These are phyloP conservation scores for Noctuana brunneofusca DNA, from an alignment of 2,888 invertebrate genomes.

Conservation along the genomic window DNA sequence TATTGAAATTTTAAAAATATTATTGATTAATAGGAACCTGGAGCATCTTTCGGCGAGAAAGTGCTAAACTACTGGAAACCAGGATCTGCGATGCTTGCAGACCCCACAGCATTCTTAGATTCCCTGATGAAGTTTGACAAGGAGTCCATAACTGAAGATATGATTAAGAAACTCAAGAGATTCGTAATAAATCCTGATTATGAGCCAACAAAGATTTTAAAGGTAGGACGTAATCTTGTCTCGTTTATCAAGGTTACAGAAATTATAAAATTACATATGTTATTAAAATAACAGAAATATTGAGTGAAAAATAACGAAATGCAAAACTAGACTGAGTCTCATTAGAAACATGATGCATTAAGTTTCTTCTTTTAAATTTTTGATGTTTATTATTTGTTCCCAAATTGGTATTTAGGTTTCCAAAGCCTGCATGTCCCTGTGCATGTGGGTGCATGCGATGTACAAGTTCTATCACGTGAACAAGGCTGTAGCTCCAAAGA, in stretches of 20 bases:
- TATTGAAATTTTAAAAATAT: background rate
- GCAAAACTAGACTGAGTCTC: background rate
- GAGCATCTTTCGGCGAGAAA: conserved; percentile 89
- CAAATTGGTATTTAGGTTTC: conserved; percentile 80
- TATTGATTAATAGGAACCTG: conserved; percentile 74
- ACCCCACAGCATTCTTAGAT: conserved; percentile 91
- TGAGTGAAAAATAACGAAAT: background rate
- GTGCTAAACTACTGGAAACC: conserved; percentile 95
- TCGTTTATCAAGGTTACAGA: too few relatives aligned
- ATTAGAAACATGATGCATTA: too few relatives aligned
- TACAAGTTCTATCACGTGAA: conserved; percentile 96
- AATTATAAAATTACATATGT: too few relatives aligned
- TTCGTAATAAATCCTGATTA: conserved; percentile 91
- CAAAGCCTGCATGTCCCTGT: conserved; percentile 90
- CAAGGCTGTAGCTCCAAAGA: conserved; percentile 92
- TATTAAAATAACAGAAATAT: background rate
- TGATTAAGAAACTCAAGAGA: conserved; percentile 90
- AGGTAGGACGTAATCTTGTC: conserved; percentile 67
- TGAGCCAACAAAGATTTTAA: conserved; percentile 89
- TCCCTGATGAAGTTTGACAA: conserved; percentile 94
- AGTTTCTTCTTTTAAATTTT: too few relatives aligned
- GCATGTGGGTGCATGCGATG: conserved; percentile 96
- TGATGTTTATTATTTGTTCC: too few relatives aligned
- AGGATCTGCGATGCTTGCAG: conserved; percentile 90
- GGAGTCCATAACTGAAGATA: conserved; percentile 89